Percentiles rank a stretch among this genome's conserved stretches.
Conservation (phyloP, 1,140 invertebrate genomes). For the Drosophila funebris region DNA sequence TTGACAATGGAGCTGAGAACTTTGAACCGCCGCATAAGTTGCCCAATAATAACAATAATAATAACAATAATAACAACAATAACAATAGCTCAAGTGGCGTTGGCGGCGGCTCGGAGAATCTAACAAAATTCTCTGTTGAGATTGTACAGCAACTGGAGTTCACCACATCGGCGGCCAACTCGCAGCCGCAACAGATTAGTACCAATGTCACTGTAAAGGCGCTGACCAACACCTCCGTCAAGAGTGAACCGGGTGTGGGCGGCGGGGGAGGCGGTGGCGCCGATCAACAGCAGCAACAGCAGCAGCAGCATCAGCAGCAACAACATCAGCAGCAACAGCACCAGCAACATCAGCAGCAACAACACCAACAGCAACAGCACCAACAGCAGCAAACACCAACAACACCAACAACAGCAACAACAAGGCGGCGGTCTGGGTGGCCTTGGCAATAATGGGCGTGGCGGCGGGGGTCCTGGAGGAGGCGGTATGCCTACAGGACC, state of each 20-base stretch:
- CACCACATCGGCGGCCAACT: conserved; percentile 91
- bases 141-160: conserved; percentile 95
- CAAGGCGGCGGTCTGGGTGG: conserved; percentile 75
- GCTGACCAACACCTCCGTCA: conserved; percentile 91
- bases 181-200: conserved; percentile 94
- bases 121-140: conserved; percentile 94
- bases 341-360: conserved; percentile 38
- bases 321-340: conserved; percentile 83
- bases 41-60: conserved; percentile 87
- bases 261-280: conserved; percentile 80
- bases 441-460: conserved; percentile 73
- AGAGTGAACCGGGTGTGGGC: conserved; percentile 87
- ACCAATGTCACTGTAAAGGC: conserved; percentile 97
- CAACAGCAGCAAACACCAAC: conserved; percentile 75
- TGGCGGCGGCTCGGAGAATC: conserved; percentile 84
- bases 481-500: conserved; percentile 54
- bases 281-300: conserved; percentile 84
- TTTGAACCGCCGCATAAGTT: conserved; percentile 91
- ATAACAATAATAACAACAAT: conserved; percentile 82
- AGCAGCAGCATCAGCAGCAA: conserved; percentile 37
- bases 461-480: conserved; percentile 50
- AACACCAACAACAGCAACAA: conserved; percentile 67
- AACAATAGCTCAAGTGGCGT: conserved; percentile 77
- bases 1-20: conserved; percentile 86
- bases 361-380: conserved; percentile 9